A percentile compares a stretch with the other conserved stretches of the same genome.
These are phyloP conservation scores for Syritta pipiens DNA, from an alignment of 2,888 invertebrate genomes.

Conservation along the genomic window DNA sequence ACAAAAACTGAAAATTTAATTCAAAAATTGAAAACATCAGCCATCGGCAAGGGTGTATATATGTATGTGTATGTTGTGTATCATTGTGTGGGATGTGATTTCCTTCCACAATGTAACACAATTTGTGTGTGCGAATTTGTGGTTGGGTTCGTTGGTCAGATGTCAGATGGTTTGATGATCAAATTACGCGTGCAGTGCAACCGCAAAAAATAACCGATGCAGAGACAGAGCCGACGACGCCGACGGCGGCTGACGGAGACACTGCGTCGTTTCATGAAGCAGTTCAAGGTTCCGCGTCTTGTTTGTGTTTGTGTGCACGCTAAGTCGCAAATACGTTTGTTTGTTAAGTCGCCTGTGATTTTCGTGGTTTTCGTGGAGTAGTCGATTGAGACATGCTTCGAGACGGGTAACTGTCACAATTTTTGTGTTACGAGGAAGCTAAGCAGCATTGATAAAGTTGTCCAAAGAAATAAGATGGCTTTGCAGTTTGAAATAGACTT, in stretches of 20 bases:
- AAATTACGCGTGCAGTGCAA: constrained; percentile 24
- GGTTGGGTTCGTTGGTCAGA: constrained; percentile 28
- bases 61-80: neutral
- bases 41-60: neutral
- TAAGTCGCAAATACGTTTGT: constrained; percentile 1
- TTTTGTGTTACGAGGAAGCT: no score
- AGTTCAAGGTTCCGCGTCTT: constrained; percentile 56
- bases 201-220: constrained; percentile 34
- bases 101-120: constrained; percentile 24
- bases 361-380: constrained; percentile 45
- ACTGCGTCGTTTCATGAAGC: constrained; percentile 36
- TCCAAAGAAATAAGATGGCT: no score
- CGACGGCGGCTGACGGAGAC: neutral
- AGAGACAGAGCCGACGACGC: constrained; percentile 8
- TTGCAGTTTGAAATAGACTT: no score
- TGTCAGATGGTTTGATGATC: constrained; percentile 39
- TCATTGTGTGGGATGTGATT: neutral
- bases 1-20: constrained; percentile 59
- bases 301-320: no score
- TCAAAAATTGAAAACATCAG: constrained; percentile 43
- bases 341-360: constrained; percentile 40
- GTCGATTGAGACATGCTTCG: constrained; percentile 26
- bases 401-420: constrained; percentile 20
- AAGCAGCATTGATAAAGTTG: no score
- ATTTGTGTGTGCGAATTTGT: constrained; percentile 33